Conservation (phyloP, 2,888 invertebrate genomes). For the Orthonychiurus folsomi region DNA sequence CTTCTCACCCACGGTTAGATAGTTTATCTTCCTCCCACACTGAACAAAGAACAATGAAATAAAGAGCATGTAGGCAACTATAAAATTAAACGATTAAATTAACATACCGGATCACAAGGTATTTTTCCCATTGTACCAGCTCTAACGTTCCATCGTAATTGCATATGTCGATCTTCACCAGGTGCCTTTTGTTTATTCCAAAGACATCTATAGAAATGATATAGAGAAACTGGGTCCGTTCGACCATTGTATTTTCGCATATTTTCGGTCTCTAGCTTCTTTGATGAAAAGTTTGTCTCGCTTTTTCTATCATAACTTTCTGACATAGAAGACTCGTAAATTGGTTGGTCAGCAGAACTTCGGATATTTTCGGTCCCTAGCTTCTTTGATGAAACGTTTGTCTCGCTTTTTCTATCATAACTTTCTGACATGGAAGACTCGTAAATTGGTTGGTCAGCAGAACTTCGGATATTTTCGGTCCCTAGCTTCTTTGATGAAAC, state of each 20-base stretch:
- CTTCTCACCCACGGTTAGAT: too few relatives aligned
- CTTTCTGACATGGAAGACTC: too few relatives aligned
- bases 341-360: too few relatives aligned
- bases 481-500: too few relatives aligned
- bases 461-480: too few relatives aligned
- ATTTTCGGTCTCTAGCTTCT: too few relatives aligned
- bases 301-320: too few relatives aligned
- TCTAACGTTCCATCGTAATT: slow-evolving; percentile 34
- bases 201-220: slow-evolving; percentile 36
- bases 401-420: too few relatives aligned
- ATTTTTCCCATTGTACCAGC: slow-evolving; percentile 21
- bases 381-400: too few relatives aligned
- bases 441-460: too few relatives aligned
- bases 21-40: slow-evolving; percentile 6
- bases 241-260: slow-evolving; percentile 17
- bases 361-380: too few relatives aligned
- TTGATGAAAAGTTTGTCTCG: too few relatives aligned
- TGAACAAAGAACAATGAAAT: slow-evolving; percentile 2
- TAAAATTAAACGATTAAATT: background rate
- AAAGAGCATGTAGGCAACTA: background rate
- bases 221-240: slow-evolving; percentile 34
- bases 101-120: slow-evolving; percentile 23
- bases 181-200: slow-evolving; percentile 37
- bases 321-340: background rate
- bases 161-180: slow-evolving; percentile 37